Evolutionary conservation across 2,797 vertebrate species (phyloP), one percentile per base, ranked within the genome.

Genomic region (Sylvia borin): DNA sequence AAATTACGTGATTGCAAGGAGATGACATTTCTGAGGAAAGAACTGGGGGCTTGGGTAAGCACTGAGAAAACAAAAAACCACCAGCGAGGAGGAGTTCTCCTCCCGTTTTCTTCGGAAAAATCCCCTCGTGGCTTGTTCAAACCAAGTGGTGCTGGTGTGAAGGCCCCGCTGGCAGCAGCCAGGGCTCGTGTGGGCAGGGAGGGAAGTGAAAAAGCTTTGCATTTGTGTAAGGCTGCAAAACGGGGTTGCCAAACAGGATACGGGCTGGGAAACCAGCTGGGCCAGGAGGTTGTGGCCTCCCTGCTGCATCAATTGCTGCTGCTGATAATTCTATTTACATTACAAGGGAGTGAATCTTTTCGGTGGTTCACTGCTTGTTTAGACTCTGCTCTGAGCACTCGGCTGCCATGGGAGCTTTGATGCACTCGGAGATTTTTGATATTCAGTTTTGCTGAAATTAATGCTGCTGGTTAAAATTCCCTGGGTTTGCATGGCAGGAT

Each of bases 141-240:
- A 45, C 24, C 4, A 10, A n/a, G 34, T 27, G 38, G 5, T 0
- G 1, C 31, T 27, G 65, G 2, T 38, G 5, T 22, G 60, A 5
- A 10, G 2, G 3, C 36, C 2, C 0, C 1, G 57, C 50, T 92
- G 82, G 90, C 65, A 83, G 45, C 88, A 60, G 43, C 8, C 4
- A 67, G 58, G 65, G 71, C 72, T 72, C 5, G 13, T 31, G 42
- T 2, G 67, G 83, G 82, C 61, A 54, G 77, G 2, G 22, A 92
- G 85, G 90, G 90, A 91, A 93, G 93, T 91, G 93, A 90, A 85
- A 92, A 40, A 64, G 16, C 38, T 71, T n/a, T 18, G 25, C 27
- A 2, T 61, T 68, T 19, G 79, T 90, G 82, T 54, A 10, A 74
- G 85, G 21, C 54, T 55, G 83, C 45, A 73, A 16, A 25, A 17